These are phyloP conservation scores for Macrotis lagotis DNA, from an alignment of 2,113 vertebrate species.

Conservation along the genomic window DNA sequence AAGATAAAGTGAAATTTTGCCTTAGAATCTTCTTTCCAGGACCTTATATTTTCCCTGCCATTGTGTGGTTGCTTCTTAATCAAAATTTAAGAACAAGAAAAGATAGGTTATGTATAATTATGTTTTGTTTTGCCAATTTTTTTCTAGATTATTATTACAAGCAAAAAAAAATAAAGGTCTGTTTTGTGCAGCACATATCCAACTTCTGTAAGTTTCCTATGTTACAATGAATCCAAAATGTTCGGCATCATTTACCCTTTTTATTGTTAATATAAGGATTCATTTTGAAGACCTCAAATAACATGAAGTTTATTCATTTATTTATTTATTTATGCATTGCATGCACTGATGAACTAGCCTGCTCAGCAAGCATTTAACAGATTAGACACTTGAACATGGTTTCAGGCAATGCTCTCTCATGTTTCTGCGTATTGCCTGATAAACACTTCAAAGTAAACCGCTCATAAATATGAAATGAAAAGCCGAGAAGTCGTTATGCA, in stretches of 20 bases:
- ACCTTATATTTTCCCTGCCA: slow-evolving; percentile 10
- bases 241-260: slow-evolving; percentile 84
- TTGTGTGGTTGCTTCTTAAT: slow-evolving; percentile 57
- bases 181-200: slow-evolving; percentile 75
- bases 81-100: slow-evolving; percentile 48
- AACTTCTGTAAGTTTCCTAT: slow-evolving; percentile 80
- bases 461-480: slow-evolving; percentile 93
- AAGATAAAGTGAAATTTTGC: slow-evolving; percentile 39
- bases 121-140: slow-evolving; percentile 70
- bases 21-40: slow-evolving; percentile 20
- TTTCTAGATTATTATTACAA: slow-evolving; percentile 71
- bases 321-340: slow-evolving; percentile 84
- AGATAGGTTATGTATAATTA: slow-evolving; percentile 27
- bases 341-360: slow-evolving; percentile 85
- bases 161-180: slow-evolving; percentile 70
- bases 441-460: slow-evolving; percentile 92
- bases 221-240: slow-evolving; percentile 82
- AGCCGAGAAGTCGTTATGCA: slow-evolving; percentile 88
- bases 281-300: slow-evolving; percentile 82
- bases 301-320: slow-evolving; percentile 84
- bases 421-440: slow-evolving; percentile 90
- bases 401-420: slow-evolving; percentile 88
- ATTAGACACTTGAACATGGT: slow-evolving; percentile 88
- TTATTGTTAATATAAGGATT: slow-evolving; percentile 86
- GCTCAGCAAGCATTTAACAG: slow-evolving; percentile 88